Base-by-base conservation (phyloP, 2,113 vertebrate species). In the Ameiurus melas region DNA sequence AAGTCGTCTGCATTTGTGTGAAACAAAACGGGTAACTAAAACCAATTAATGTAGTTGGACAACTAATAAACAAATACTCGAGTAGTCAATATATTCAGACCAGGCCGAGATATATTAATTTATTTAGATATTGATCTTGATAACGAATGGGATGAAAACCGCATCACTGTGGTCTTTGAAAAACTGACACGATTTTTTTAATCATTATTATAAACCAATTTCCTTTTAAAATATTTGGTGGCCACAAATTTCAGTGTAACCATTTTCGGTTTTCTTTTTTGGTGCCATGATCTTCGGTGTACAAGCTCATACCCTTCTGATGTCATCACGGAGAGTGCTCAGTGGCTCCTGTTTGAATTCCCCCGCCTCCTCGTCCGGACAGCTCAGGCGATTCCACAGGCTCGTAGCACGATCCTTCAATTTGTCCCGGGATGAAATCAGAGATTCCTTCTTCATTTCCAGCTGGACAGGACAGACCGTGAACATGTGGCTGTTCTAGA, bases 311-410 rank as follows among this genome's bases (percentile, higher is more conserved):
- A 94, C 93, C 90, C 68, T 85, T 86, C 73, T 85, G 83, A 93
- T 92, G 58, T 92, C 88, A 73, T 92, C 90, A 84, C 85, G 86
- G 10, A 94, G 85, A 22, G 91, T 86, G 47, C 51, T 90, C 47
- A 80, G 73, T 2, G 85, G 43, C 62, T 86, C 62, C 75, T 77
- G 43, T 60, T 83, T 75, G 30, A 93, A 90, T 27, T 77, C 84
- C 43, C 57, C 60, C 1, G 86, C 89, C 33, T 92, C 88, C 82
- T 91, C 68, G 55, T 89, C 89, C 0, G 91, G 78, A 87, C 91
- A 92, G n/a, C 90, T 87, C 64, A 94, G 86, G 36, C 90, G 91
- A 68, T 89, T 90, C 92, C 92, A 92, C 64, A 93, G 86, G 75
- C 87, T 90, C 16, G 25, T 16, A 25, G 91, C 89, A 60, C 91